Conservation (phyloP, 2,113 vertebrate species). For the Charina bottae region DNA sequence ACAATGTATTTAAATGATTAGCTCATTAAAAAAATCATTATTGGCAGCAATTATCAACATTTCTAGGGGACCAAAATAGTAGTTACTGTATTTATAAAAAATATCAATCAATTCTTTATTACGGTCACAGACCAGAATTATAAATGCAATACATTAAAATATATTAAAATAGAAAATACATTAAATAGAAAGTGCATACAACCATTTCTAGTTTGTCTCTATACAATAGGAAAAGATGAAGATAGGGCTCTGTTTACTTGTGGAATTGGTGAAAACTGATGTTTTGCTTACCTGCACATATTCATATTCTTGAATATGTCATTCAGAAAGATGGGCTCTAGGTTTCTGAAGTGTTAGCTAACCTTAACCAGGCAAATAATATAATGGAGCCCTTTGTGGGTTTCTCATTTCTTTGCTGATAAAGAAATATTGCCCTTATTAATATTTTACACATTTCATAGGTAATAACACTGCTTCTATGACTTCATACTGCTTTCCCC, state of each 20-base stretch:
- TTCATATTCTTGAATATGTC: not conserved
- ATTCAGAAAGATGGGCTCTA: not conserved
- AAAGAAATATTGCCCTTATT: slow-evolving; percentile 64
- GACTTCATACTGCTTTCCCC: slow-evolving; percentile 64
- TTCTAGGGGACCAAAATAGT: not conserved
- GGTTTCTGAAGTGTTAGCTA: not conserved
- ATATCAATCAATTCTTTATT: no score
- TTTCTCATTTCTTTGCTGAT: slow-evolving; percentile 53
- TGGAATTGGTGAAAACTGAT: not conserved
- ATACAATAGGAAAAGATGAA: not conserved
- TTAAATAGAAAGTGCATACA: not conserved
- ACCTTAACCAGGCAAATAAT: slow-evolving; percentile 28
- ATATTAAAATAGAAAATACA: no score
- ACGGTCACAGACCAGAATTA: no score
- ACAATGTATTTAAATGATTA: not conserved
- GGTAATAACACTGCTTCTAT: slow-evolving; percentile 54
- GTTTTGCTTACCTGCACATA: not conserved
- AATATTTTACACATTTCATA: slow-evolving; percentile 72
- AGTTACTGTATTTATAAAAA: not conserved
- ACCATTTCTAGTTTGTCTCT: not conserved
- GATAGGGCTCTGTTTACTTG: not conserved
- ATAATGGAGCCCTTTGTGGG: slow-evolving; percentile 45
- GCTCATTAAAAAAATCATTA: not conserved
- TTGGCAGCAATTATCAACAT: not conserved
- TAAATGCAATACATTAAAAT: no score